Conservation (phyloP, 2,888 invertebrate genomes). For the Apamea anceps region DNA sequence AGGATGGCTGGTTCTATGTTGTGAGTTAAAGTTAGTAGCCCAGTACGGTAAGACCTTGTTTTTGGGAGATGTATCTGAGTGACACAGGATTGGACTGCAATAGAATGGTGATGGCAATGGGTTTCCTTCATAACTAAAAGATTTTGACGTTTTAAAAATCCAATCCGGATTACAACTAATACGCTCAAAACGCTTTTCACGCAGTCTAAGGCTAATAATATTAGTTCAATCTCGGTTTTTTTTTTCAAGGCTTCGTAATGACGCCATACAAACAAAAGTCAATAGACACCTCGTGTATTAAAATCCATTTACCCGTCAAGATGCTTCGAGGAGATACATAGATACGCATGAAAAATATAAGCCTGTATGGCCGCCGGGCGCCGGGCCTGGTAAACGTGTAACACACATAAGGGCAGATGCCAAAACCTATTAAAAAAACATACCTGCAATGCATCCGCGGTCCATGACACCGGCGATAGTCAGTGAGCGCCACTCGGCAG, state of each 20-base stretch:
- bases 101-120: neutral
- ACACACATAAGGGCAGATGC: neutral
- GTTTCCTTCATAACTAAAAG: neutral
- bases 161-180: neutral
- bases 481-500: conserved; percentile 91
- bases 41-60: neutral
- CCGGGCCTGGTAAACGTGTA: neutral
- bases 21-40: neutral
- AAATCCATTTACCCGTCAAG: neutral
- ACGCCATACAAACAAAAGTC: neutral
- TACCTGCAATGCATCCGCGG: conserved; percentile 87
- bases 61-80: neutral
- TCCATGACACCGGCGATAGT: conserved; percentile 88
- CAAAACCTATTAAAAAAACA: neutral
- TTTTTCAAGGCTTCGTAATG: neutral
- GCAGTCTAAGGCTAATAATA: neutral
- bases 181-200: neutral
- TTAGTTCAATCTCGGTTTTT: neutral
- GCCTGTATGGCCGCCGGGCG: neutral
- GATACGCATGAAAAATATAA: neutral
- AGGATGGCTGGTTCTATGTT: neutral
- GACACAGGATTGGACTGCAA: neutral
- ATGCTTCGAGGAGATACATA: neutral
- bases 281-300: neutral
- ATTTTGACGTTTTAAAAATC: neutral